Conservation (phyloP, 1,140 invertebrate species). For the Archivesica marissinica region DNA sequence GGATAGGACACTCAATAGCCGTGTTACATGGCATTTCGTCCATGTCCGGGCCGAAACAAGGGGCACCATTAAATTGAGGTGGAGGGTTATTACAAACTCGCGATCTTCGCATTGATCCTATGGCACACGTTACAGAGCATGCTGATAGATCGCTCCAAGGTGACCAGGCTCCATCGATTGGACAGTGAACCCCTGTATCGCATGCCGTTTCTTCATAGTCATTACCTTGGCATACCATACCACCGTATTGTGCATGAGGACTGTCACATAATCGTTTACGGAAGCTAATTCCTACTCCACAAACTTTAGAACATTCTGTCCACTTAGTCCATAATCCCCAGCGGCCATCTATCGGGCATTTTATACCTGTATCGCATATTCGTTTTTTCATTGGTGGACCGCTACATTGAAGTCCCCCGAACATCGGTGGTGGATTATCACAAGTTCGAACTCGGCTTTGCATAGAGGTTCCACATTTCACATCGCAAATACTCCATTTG, state of each 20-base stretch:
- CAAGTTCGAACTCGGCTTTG: constrained; percentile 85
- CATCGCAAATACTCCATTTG: constrained; percentile 56
- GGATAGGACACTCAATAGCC: constrained; percentile 57
- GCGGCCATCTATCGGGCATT: constrained; percentile 81
- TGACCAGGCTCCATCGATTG: constrained; percentile 66
- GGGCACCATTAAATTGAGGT: constrained; percentile 70
- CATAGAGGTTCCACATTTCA: constrained; percentile 61
- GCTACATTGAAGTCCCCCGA: constrained; percentile 87
- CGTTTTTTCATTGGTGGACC: constrained; percentile 83
- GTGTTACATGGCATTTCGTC: constrained; percentile 67
- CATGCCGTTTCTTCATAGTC: constrained; percentile 66
- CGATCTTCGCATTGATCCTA: constrained; percentile 70
- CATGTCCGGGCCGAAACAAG: constrained; percentile 67
- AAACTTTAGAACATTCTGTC: constrained; percentile 70
- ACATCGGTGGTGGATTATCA: constrained; percentile 87
- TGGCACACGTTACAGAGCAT: constrained; percentile 63
- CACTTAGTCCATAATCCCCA: constrained; percentile 77
- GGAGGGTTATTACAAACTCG: constrained; percentile 74
- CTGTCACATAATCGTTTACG: constrained; percentile 69
- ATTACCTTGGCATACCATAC: constrained; percentile 65
- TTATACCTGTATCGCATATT: constrained; percentile 57
- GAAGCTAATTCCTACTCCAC: constrained; percentile 70
- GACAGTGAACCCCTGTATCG: constrained; percentile 40
- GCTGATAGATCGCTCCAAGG: constrained; percentile 65
- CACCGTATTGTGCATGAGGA: constrained; percentile 66